Evolutionary conservation across 1,140 invertebrate genomes (phyloP), one percentile per base, ranked within the genome.

Genomic region (Nixonia krombeini): DNA sequence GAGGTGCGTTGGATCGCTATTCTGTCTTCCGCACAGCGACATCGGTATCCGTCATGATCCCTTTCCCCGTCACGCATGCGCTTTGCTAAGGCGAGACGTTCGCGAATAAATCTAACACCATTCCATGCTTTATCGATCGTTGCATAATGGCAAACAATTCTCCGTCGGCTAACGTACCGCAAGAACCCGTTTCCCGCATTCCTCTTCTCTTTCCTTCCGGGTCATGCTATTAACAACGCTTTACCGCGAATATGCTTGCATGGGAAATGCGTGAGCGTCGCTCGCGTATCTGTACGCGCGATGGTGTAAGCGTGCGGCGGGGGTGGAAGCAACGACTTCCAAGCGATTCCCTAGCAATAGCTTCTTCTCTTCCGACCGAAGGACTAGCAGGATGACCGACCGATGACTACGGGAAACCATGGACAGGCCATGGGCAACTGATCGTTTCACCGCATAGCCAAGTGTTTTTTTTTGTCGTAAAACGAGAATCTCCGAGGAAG

Each of bases 171-270:
- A 47, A 23, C 9, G 29, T 49, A 35, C 53, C 31, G 45, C 45
- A 56, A 59, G 44, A 67, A 67, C 44, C 37, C 46, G 56, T 41
- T 59, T 52, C 35, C 56, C 47, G 53, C 62, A 65, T 59, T 59
- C 45, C 56, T 67, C 38, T 17, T 61, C 29, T 68, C 41, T 61
- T 37, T n/a, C n/a, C n/a, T 57, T 61, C 29, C 57, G 40, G 23
- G 52, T 47, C 51, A 26, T n/a, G n/a, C n/a, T 47, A 62, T 68
- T 52, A 68, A 52, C 55, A 58, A 17, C 55, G 41, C 51, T 70
- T 59, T 46, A 50, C 66, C 50, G 33, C 50, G 23, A 38, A 45
- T n/a, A n/a, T 23, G 59, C 21, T 59, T 59, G 51, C 45, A 63
- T 51, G 46, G 38, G 46, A 63, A 64, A 50, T 59, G 40, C 45